phyloP scores from a whole-genome alignment of 2,888 invertebrate species.

The Microchrysa polita region DNA sequence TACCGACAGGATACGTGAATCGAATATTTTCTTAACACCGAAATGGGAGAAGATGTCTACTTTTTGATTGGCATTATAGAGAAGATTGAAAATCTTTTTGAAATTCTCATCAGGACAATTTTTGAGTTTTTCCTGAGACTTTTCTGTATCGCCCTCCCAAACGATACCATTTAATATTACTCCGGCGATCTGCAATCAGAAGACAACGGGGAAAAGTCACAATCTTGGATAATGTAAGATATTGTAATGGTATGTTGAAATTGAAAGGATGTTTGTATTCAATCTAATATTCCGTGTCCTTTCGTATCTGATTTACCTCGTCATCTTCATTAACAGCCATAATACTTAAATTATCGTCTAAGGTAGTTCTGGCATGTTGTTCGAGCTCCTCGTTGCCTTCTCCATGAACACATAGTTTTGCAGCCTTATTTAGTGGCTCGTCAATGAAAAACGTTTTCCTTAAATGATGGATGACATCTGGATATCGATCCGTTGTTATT shows the following conservation, averaged over 20 bases:
- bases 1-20: conserved; percentile 83
- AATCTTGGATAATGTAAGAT: too few species aligned
- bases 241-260: too few species aligned
- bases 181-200: conserved; percentile 73
- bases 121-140: conserved; percentile 73
- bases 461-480: conserved; percentile 76
- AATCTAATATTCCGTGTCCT: too few species aligned
- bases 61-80: conserved; percentile 76
- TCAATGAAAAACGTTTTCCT: conserved; percentile 82
- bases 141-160: conserved; percentile 76
- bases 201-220: too few species aligned
- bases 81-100: conserved; percentile 80
- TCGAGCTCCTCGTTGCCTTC: conserved; percentile 78
- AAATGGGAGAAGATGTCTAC: conserved; percentile 75
- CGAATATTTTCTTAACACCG: conserved; percentile 76
- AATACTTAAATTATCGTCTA: conserved; percentile 77
- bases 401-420: conserved; percentile 76
- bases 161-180: conserved; percentile 82
- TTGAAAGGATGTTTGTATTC: too few species aligned
- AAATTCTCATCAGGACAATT: conserved; percentile 74
- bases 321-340: conserved; percentile 73
- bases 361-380: conserved; percentile 75
- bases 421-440: conserved; percentile 83
- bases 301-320: conserved; percentile 67
- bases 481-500: conserved; percentile 61